Evolutionary conservation across 2,797 vertebrate species (phyloP).

Genomic region (Nasua narica): DNA sequence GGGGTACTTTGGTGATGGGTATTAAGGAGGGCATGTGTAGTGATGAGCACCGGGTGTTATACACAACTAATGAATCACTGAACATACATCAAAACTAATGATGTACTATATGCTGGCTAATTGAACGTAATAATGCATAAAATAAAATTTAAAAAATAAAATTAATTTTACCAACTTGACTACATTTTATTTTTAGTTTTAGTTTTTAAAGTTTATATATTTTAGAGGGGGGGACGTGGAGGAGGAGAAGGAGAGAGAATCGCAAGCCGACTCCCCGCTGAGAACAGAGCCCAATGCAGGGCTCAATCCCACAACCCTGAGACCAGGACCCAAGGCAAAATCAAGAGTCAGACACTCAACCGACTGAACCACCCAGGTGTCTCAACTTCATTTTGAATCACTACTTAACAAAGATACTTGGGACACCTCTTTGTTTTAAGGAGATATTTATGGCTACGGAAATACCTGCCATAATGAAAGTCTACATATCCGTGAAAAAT

Average conservation of each 20-base stretch:
- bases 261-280: neutral
- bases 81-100: neutral
- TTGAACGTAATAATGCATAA: neutral
- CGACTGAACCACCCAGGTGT: neutral
- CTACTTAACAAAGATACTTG: neutral
- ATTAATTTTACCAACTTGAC: neutral
- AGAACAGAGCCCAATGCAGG: neutral
- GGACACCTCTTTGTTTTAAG: neutral
- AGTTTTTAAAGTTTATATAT: neutral
- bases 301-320: neutral
- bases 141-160: neutral
- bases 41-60: neutral
- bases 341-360: neutral
- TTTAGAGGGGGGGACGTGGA: neutral
- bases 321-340: neutral
- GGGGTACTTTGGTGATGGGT: too few relatives aligned
- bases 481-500: neutral
- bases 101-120: neutral
- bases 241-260: neutral
- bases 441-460: neutral
- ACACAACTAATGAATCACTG: neutral
- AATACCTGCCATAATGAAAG: slow-evolving; percentile 41
- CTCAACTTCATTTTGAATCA: neutral
- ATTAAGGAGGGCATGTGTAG: too few relatives aligned
- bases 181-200: neutral